Base-by-base conservation (phyloP, 2,113 vertebrate genomes). In the Sapayoa aenigma region DNA sequence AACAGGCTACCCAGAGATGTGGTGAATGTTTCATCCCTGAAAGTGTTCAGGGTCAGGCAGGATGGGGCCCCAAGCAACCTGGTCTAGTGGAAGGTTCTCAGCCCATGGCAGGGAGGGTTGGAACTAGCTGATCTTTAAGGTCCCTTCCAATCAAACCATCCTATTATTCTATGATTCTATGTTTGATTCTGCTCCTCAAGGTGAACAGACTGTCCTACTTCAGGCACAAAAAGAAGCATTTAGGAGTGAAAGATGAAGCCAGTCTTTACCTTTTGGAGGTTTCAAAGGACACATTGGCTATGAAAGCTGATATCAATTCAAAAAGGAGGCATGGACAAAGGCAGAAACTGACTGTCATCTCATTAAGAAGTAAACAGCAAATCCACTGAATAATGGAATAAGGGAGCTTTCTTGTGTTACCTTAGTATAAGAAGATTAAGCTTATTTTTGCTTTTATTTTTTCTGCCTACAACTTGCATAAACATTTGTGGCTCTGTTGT, bases 361-460 rank as follows among this genome's bases (percentile, higher is more conserved):
- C 60, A 52, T 66, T 53, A 77, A 31, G 16, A 73, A 46, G 20
- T 80, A 60, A 94, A 90, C 17, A 85, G 49, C 49, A 83, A 83
- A 90, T 90, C 46, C 2, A 1, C 41, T 92, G 88, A 80, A 88
- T 90, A 94, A 86, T 77, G 75, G 59, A 87, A 92, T 47, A 46
- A 74, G 42, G 23, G 23, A 90, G 86, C n/a, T 84, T 90, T 71
- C 35, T 74, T 50, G 22, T 84, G 63, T 93, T 96, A 58, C 55
- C 47, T 55, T 67, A 55, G 63, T 90, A 58, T 77, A 80, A 74
- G 19, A n/a, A 96, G 63, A 92, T 97, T 50, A 92, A 94, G 59
- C 76, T 80, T 92, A 67, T 90, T 93, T 96, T 92, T 76, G 31
- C 60, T 84, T 83, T 94, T 77, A 72, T 87, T 89, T 92, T 90